These are phyloP conservation scores for Alethe castanea DNA, from an alignment of 2,113 vertebrate genomes.

Conservation along the genomic window DNA sequence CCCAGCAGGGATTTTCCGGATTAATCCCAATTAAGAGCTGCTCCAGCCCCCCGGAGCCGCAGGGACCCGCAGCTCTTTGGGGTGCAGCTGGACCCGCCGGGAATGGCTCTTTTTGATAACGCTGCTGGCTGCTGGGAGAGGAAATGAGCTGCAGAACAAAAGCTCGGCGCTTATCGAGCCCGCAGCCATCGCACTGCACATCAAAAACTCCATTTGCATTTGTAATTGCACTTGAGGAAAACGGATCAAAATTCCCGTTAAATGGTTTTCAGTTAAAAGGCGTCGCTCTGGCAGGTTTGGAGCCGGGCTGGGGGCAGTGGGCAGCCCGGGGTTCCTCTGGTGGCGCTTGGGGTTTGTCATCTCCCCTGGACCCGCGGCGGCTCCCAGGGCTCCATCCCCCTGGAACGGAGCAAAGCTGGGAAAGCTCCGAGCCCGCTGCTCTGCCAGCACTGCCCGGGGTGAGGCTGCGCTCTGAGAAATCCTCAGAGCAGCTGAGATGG, in stretches of 20 bases:
- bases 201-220: conserved; percentile 14
- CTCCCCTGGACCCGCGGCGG: rapidly evolving
- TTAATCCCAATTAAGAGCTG: neutral
- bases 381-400: no score
- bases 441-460: no score
- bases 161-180: neutral
- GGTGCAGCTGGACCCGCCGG: neutral
- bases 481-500: no score
- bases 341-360: rapidly evolving
- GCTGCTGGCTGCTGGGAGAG: neutral
- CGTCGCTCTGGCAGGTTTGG: neutral
- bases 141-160: neutral
- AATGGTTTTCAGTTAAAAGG: neutral
- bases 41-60: rapidly evolving
- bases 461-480: no score
- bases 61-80: rapidly evolving
- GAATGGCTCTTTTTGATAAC: neutral
- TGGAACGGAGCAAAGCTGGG: rapidly evolving
- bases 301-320: neutral
- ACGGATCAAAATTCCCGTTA: neutral
- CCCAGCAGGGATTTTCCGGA: rapidly evolving
- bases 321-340: neutral
- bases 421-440: neutral
- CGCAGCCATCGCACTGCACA: neutral
- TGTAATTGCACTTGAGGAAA: neutral